These are phyloP conservation scores for Spea multiplicata DNA, from an alignment of 2,113 vertebrate genomes.

Conservation along the genomic window DNA sequence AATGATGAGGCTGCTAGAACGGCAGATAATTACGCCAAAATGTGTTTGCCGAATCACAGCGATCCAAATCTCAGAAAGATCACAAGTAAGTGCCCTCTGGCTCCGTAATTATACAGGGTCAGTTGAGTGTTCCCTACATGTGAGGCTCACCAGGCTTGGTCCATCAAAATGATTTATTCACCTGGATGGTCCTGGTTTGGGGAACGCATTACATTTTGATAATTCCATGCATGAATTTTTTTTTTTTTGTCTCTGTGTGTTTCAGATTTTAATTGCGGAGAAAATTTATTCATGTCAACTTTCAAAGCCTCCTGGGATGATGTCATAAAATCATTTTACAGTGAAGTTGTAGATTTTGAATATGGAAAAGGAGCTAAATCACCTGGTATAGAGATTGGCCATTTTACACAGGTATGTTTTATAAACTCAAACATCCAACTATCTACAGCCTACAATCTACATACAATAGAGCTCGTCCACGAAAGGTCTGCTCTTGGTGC, in stretches of 20 bases:
- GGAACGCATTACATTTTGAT: too few species aligned
- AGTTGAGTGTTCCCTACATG: too few species aligned
- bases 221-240: not conserved
- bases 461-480: too few species aligned
- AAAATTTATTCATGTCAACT: slow-evolving; percentile 57
- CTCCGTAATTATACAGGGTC: too few species aligned
- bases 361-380: slow-evolving; percentile 39
- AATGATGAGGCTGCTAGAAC: slow-evolving; percentile 50
- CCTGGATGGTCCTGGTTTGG: too few species aligned
- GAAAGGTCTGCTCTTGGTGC: too few species aligned
- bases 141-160: too few species aligned
- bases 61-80: not conserved
- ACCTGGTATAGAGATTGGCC: not conserved
- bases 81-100: slow-evolving; percentile 33
- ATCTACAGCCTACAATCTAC: too few species aligned
- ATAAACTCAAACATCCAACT: not conserved
- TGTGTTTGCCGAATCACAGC: slow-evolving; percentile 48
- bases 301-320: slow-evolving; percentile 34
- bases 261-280: slow-evolving; percentile 60
- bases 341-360: slow-evolving; percentile 52
- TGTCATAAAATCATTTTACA: slow-evolving; percentile 51
- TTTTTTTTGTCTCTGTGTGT: slow-evolving; percentile 10
- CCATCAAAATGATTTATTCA: too few species aligned
- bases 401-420: slow-evolving; percentile 64
- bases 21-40: not conserved